Evolutionary conservation across 30 jellyfish, hydroid and myxozoan genomes (phyloP).

Genomic region (Hydractinia symbiolongicarpus): DNA sequence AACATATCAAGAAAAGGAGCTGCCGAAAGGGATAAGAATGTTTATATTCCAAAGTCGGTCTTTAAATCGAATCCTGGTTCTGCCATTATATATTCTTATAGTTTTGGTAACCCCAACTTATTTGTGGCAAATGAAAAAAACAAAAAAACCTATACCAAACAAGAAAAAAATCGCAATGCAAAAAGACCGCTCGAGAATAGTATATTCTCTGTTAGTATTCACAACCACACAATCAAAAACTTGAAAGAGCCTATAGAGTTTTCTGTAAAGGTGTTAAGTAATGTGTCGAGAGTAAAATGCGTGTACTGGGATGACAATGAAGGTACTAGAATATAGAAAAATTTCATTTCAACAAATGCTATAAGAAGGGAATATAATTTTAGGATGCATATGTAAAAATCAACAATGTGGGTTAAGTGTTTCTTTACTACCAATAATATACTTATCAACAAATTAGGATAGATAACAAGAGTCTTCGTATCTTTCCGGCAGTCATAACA

Average conservation of each 20-base stretch:
- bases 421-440: too few species aligned
- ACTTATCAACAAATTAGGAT: too few species aligned
- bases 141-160: background rate
- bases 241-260: background rate
- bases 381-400: too few species aligned
- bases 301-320: background rate
- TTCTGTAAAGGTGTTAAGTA: background rate
- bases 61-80: background rate
- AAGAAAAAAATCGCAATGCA: background rate
- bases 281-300: background rate
- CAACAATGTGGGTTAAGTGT: too few species aligned
- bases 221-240: background rate
- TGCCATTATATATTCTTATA: background rate
- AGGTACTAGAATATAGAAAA: background rate
- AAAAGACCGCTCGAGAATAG: background rate
- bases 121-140: background rate
- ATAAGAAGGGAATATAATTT: too few species aligned
- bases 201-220: slow-evolving; percentile 5
- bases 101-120: background rate
- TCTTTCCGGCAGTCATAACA: too few species aligned
- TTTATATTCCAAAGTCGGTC: background rate
- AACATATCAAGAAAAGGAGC: too few species aligned
- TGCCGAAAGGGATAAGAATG: too few species aligned
- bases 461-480: too few species aligned
- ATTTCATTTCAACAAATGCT: too few species aligned